phyloP scores from a whole-genome alignment of 1,140 invertebrate species.

The Melipona quadrifasciata region DNA sequence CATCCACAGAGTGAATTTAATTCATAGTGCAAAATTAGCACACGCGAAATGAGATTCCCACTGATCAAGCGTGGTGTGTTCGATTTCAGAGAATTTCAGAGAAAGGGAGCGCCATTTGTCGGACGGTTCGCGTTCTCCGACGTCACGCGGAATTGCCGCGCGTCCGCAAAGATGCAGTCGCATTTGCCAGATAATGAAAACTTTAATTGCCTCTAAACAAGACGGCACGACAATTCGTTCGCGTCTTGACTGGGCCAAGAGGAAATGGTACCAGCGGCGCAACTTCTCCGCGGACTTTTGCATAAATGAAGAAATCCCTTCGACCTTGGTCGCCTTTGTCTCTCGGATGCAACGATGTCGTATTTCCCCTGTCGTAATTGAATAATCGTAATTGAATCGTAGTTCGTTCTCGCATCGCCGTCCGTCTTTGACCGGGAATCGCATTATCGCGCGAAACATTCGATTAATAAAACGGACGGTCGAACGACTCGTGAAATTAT shows the following conservation, averaged over 20 bases:
- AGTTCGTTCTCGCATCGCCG: constrained; percentile 19
- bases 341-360: neutral
- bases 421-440: neutral
- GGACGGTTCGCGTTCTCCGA: neutral
- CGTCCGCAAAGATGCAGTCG: constrained; percentile 24
- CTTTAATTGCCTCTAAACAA: constrained; percentile 53
- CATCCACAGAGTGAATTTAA: too few relatives aligned
- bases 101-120: neutral
- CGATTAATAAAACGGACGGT: neutral
- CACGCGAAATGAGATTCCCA: neutral
- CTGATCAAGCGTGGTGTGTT: neutral
- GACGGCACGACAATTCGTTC: constrained; percentile 45
- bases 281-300: constrained; percentile 35
- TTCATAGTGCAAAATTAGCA: too few relatives aligned
- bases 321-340: constrained; percentile 25
- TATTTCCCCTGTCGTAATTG: neutral
- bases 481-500: neutral
- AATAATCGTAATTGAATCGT: constrained; percentile 48
- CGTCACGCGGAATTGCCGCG: constrained; percentile 21
- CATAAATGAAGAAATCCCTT: constrained; percentile 43
- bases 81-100: neutral
- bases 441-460: neutral
- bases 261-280: constrained; percentile 32
- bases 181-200: constrained; percentile 51
- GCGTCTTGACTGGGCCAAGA: neutral